Base-by-base conservation (phyloP, 2,113 vertebrate genomes). In the Cyanoramphus novaezelandiae region DNA sequence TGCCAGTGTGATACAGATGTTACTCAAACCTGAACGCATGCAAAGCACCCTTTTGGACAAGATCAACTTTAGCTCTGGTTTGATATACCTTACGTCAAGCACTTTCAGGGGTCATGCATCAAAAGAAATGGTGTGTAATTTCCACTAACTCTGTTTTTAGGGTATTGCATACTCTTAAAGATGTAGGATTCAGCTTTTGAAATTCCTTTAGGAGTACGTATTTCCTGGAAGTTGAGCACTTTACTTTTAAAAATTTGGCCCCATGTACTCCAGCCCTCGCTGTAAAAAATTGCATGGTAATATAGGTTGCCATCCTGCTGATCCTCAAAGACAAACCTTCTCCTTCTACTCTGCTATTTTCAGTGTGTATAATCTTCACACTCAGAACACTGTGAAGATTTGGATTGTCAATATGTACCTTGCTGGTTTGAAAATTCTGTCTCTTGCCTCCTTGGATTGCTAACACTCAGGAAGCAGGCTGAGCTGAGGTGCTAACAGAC, bases 1-100 rank as follows among this genome's bases (percentile, higher is more conserved):
- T 93, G 88, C 82, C 63, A 75, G 92, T 92, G 82, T 81, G 92
- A 91, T 90, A 75, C 21, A 88, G 76, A 81, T 81, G 67, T 82
- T 91, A 53, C 71, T 79, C 74, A 81, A 27, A 92, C 89, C 39
- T 39, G 74, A 94, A 76, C 55, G 43, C 24, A 88, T 50, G 46
- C 71, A 75, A 75, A 92, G 46, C 62, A 44, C 18, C 37, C 41
- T 89, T 96, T 85, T 76, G 74, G 53, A 72, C 55, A 76, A 80
- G 62, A 76, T 79, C 13, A 1, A 43, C 37, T 89, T 91, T 89
- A 91, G 52, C 21, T 87, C 33, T 81, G 53, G 47, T 80, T 96
- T 79, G 79, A 55, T 62, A 10, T 24, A 53, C 85, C 44, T 75
- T 64, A 33, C 3, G 50, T 46, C 44, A 39, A 83, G 29, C 31